Base-by-base conservation (phyloP, 2,797 vertebrate genomes). In the Pristis pectinata region DNA sequence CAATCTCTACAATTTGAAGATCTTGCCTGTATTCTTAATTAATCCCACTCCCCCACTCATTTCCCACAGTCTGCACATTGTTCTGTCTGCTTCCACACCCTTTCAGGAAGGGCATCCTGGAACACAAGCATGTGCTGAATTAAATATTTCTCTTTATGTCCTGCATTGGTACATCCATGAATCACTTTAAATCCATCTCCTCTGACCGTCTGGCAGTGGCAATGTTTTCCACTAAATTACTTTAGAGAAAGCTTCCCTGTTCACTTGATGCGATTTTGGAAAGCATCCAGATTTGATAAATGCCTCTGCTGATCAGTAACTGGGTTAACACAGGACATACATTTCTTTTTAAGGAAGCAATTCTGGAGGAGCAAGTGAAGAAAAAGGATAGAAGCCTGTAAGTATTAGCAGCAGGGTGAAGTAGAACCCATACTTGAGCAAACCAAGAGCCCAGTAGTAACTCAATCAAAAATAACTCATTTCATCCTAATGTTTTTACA, bases 361-460 rank as follows among this genome's bases (percentile, higher is more conserved):
- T 99, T 95, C 95, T 99, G 77, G 99, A 99, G 95, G 99, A 99
- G 94, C 98, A 99, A 95, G 98, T 99, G 95, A 99, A 98, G 97
- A 98, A 98, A 97, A 99, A 98, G 96, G 98, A 98, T 82, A 99
- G 98, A 95, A 99, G 98, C 95, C 95, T 99, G 99, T 99, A 98
- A n/a, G 99, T 98, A 96, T 95, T 9, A 22, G 76, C 22, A 4
- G 24, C 17, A 59, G n/a, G 76, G 10, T 24, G 7, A 6, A 13
- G 0, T 22, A 24, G 37, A 37, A 64, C n/a, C 53, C n/a, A 24
- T 53, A 34, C 70, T 8, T 24, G 5, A 80, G 41, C 19, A 24
- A 94, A 64, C 15, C 11, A 24, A 92, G 89, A 27, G n/a, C 61
- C 61, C 61, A 64, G 61, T 10, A 15, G 15, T 44, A 3, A 44